phyloP scores from a whole-genome alignment of 2,888 invertebrate species.

The Volucella inflata region DNA sequence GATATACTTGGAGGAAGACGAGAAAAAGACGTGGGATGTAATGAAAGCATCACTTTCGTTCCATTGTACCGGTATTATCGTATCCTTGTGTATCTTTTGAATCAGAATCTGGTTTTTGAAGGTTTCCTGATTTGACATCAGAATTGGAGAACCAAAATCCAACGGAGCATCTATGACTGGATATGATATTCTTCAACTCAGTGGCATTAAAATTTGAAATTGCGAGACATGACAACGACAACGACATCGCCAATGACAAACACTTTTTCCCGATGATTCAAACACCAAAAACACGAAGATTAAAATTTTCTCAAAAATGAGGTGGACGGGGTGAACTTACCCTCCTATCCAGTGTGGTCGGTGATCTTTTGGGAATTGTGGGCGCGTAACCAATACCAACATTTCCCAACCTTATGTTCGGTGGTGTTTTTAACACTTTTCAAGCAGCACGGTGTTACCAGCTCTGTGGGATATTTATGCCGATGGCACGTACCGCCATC shows the following conservation, averaged over 20 bases:
- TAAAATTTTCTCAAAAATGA: constrained; percentile 8
- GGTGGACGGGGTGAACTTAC: not conserved
- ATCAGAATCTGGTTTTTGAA: constrained; percentile 6
- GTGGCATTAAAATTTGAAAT: constrained; percentile 11
- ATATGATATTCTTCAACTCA: constrained; percentile 25
- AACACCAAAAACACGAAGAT: not conserved
- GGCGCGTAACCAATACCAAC: constrained; percentile 28
- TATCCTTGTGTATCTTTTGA: constrained; percentile 26
- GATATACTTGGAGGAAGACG: not conserved
- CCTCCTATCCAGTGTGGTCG: not conserved
- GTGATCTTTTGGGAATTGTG: constrained; percentile 51
- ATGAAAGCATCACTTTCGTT: not conserved
- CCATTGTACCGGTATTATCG: constrained; percentile 25
- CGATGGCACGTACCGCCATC: constrained; percentile 71
- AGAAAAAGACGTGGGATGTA: constrained; percentile 10
- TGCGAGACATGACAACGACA: not conserved
- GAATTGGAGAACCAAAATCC: not conserved
- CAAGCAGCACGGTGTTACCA: constrained; percentile 23
- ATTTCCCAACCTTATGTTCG: constrained; percentile 13
- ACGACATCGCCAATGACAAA: not conserved
- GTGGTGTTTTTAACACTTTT: constrained; percentile 69
- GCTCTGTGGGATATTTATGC: constrained; percentile 66
- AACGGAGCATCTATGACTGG: not conserved
- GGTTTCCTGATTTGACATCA: constrained; percentile 36
- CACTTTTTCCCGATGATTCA: constrained; percentile 3